Evolutionary conservation across 2,113 vertebrate species (phyloP), one percentile per base, ranked within the genome.

Genomic region (Gymnogyps californianus): DNA sequence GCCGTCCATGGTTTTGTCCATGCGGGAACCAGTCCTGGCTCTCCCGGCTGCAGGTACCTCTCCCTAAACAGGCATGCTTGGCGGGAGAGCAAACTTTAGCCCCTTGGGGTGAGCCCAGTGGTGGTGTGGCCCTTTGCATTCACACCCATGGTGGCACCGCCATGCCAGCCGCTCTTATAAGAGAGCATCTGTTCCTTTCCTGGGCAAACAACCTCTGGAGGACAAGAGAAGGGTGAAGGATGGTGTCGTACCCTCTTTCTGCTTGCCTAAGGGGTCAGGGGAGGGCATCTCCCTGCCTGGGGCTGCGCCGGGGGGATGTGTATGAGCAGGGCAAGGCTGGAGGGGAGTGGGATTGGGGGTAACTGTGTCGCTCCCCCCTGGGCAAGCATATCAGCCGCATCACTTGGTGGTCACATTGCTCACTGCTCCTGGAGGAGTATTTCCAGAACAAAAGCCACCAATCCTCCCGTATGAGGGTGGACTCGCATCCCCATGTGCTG

Each of bases 41-140:
- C 55, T 75, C 70, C 57, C 0, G 5, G 59, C 42, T 80, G 62
- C 32, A 62, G 49, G n/a, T 34, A 6, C 38, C 18, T 70, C 34
- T 22, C 32, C 59, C 55, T 78, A 36, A 55, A 13, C 20, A 32
- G 42, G n/a, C 13, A 5, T 11, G 20, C 89, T 71, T 62, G 65
- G 7, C 11, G 8, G 20, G 38, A 52, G 11, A 70, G 26, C 44
- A 84, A 32, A 74, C 36, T n/a, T 65, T 28, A 55, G 13, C 16
- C 28, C 26, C 7, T 10, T 0, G 0, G 22, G 57, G 21, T 21
- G n/a, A 89, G 72, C 46, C 38, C 87, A 54, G 76, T 0, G 0
- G 8, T 5, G 1, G 62, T 15, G 47, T 14, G 28, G 11, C n/a
- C 59, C 34, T 64, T 36, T 36, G 61, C 6, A 0, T 70, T 76